Evolutionary conservation across 2,797 vertebrate genomes (phyloP), one percentile per base, ranked within the genome.

Genomic region (Hypotaenidia okinawae): DNA sequence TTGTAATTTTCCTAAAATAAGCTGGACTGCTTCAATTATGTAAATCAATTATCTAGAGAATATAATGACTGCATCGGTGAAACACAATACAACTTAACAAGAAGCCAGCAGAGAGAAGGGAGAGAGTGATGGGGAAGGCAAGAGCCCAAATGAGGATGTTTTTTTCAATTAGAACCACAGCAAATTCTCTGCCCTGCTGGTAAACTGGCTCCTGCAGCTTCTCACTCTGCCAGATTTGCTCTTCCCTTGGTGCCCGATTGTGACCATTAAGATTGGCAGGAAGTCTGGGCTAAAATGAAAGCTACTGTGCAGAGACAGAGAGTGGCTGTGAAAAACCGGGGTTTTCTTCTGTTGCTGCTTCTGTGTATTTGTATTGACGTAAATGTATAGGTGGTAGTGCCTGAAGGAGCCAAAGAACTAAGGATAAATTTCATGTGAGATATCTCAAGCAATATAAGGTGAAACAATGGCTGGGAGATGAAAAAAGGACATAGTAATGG

Each of bases 1-100:
- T 98, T 97, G 94, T 97, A 97, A 98, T 98, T 98, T 98, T 97
- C 97, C 95, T 96, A 97, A 97, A 98, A 98, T 98, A 98, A 97
- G 92, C 95, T 90, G 97, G 96, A 96, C 95, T 95, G 92, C 90
- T 94, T 98, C 97, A 97, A 97, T 98, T 98, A 98, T 97, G 96
- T 86, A 98, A 98, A 98, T 96, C 94, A 95, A 97, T 97, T 96
- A 92, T 96, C 94, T 94, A 87, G 95, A 97, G 96, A 97, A 95
- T 97, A 95, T 95, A 97, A 97, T 97, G 92, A 96, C 59, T 92
- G 63, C 95, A 87, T 88, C 95, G 95, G 89, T 25, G 61, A 79
- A 96, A 86, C 78, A 97, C 89, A 95, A 94, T 96, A 91, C 96
- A 96, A 88, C 87, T 97, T 96, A 95, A 96, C 68, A 45, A 91